A percentile compares a stretch with the other conserved stretches of the same genome.
Evolutionary conservation across 2,113 vertebrate species (phyloP).

Genomic region (Tetraodon nigroviridis): DNA sequence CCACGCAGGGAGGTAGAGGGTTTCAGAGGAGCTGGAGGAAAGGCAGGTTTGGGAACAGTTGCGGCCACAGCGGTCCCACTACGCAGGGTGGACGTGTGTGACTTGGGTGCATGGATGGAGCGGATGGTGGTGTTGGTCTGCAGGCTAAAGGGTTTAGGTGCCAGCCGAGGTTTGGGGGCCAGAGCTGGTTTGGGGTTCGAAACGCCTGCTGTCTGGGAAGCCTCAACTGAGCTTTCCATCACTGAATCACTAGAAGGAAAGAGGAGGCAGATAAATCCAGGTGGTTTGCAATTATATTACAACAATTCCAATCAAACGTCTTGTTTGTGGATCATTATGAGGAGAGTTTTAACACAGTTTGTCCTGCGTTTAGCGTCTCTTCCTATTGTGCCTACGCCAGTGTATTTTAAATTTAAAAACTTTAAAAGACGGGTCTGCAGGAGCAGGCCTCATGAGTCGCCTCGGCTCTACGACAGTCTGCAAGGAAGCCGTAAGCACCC

Average conservation of each 20-base stretch:
- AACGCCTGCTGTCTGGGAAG: slow-evolving; percentile 13
- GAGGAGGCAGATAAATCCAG: too few relatives aligned
- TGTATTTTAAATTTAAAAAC: too few relatives aligned
- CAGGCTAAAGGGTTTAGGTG: slow-evolving; percentile 70
- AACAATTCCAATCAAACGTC: too few relatives aligned
- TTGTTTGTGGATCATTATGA: too few relatives aligned
- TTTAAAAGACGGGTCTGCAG: neutral
- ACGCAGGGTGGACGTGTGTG: neutral
- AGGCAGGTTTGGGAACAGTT: slow-evolving; percentile 7
- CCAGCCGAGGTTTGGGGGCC: slow-evolving; percentile 60
- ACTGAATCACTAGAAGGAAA: slow-evolving; percentile 29
- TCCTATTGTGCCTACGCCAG: too few relatives aligned
- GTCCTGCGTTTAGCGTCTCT: too few relatives aligned
- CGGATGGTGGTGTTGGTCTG: slow-evolving; percentile 56
- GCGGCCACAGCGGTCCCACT: slow-evolving; percentile 9
- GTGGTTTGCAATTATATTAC: too few relatives aligned
- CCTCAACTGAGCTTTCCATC: slow-evolving; percentile 56
- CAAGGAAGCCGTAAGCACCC: slow-evolving; percentile 5
- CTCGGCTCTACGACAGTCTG: slow-evolving; percentile 1
- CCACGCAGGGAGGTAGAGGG: neutral
- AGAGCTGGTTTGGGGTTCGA: slow-evolving; percentile 41
- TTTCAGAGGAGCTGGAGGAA: slow-evolving; percentile 5
- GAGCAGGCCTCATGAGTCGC: slow-evolving; percentile 25
- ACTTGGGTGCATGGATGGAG: slow-evolving; percentile 60
- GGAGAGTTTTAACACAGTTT: neutral